A percentile compares a stretch with the other conserved stretches of the same genome.
These are phyloP conservation scores for Dynastes hyllus DNA, from an alignment of 2,888 invertebrate genomes.

Conservation along the genomic window DNA sequence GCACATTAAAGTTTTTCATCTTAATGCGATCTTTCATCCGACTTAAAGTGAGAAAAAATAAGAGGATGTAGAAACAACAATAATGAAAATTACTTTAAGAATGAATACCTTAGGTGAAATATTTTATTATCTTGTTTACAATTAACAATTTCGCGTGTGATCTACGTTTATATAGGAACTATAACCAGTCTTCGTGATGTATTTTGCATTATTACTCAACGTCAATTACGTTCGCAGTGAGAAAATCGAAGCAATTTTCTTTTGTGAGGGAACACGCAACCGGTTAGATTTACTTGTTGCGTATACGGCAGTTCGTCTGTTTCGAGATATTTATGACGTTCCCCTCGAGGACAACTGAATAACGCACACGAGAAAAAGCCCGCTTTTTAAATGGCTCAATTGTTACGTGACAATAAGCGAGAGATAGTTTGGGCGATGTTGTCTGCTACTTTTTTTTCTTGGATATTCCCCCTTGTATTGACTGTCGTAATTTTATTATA, in stretches of 20 bases:
- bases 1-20: no score
- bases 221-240: background rate
- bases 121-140: no score
- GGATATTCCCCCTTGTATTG: background rate
- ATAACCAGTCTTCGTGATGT: no score
- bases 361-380: background rate
- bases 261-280: background rate
- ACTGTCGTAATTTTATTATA: background rate
- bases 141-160: no score
- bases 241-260: slow-evolving; percentile 9
- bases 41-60: no score
- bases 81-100: no score
- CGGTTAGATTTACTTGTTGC: slow-evolving; percentile 1
- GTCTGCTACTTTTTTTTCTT: background rate
- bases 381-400: slow-evolving; percentile 16
- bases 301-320: background rate
- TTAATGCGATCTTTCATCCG: no score
- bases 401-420: slow-evolving; percentile 24
- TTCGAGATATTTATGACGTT: slow-evolving; percentile 12
- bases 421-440: slow-evolving; percentile 11
- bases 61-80: no score
- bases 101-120: no score
- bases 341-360: background rate
- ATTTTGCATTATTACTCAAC: background rate
- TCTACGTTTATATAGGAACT: no score